A percentile compares a stretch with the other conserved stretches of the same genome.
phyloP scores from a whole-genome alignment of 2,797 vertebrate species.

The Xiphorhynchus erythropygius region DNA sequence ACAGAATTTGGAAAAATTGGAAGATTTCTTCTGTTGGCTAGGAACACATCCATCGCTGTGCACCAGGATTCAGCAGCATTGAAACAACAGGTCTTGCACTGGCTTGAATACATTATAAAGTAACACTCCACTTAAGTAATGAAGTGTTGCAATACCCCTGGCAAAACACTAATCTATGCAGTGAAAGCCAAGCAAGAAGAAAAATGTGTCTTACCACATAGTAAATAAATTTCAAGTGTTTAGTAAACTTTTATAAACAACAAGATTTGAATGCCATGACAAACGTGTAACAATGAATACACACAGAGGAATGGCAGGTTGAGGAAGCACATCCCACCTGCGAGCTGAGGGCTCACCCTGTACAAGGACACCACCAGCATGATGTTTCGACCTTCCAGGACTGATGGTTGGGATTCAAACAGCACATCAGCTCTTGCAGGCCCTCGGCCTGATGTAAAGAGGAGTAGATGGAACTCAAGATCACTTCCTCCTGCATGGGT shows the following conservation, averaged over 20 bases:
- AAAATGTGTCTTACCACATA: constrained; percentile 30
- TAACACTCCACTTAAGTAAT: constrained; percentile 22
- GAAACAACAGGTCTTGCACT: background rate
- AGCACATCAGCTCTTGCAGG: background rate
- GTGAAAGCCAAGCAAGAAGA: constrained; percentile 16
- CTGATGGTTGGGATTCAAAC: background rate
- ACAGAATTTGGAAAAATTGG: background rate
- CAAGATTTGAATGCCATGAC: background rate
- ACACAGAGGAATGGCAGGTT: background rate
- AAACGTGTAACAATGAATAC: background rate
- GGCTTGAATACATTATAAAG: constrained; percentile 14
- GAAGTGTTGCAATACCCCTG: constrained; percentile 8
- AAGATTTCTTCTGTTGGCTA: background rate
- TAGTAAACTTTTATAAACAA: constrained; percentile 56
- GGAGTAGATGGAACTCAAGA: background rate
- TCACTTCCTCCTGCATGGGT: background rate
- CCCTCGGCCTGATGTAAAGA: background rate
- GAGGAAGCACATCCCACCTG: background rate
- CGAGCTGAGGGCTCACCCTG: background rate
- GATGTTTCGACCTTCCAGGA: background rate
- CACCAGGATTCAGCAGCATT: background rate
- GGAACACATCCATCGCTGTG: background rate
- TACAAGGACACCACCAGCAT: background rate
- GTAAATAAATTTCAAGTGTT: constrained; percentile 52
- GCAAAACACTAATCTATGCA: constrained; percentile 56